phyloP scores from a whole-genome alignment of 2,113 vertebrate species.

The Xenopus borealis region DNA sequence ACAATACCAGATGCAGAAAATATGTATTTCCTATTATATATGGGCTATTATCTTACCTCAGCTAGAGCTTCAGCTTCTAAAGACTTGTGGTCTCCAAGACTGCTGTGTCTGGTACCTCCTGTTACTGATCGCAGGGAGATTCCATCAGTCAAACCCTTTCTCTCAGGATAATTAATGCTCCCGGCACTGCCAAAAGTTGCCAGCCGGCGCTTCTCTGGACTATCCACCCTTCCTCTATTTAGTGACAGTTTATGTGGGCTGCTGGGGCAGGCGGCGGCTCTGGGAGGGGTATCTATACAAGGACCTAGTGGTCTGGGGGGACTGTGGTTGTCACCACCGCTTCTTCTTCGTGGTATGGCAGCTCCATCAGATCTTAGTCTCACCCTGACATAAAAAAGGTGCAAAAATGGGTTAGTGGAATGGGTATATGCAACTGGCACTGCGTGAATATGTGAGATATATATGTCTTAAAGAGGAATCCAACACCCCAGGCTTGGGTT shows the following conservation, averaged over 20 bases:
- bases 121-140: conserved; percentile 78
- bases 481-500: no score
- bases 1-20: no score
- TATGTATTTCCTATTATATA: no score
- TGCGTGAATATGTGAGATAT: background rate
- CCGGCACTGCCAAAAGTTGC: conserved; percentile 92
- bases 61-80: conserved; percentile 93
- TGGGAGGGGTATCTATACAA: conserved; percentile 85
- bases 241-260: conserved; percentile 91
- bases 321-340: conserved; percentile 86
- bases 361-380: conserved; percentile 90
- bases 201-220: conserved; percentile 90
- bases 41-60: conserved; percentile 68
- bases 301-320: conserved; percentile 77
- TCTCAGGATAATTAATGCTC: conserved; percentile 91
- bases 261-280: conserved; percentile 92
- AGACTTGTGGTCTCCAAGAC: conserved; percentile 94
- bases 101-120: conserved; percentile 94
- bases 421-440: background rate
- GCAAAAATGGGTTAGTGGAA: conserved; percentile 7
- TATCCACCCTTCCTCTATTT: conserved; percentile 81
- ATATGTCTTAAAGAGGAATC: no score
- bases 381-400: conserved; percentile 65
- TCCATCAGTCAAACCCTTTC: conserved; percentile 83
- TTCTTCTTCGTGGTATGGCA: conserved; percentile 84